These are phyloP conservation scores for Sakesphorus luctuosus DNA, from an alignment of 2,113 vertebrate genomes.

Conservation along the genomic window DNA sequence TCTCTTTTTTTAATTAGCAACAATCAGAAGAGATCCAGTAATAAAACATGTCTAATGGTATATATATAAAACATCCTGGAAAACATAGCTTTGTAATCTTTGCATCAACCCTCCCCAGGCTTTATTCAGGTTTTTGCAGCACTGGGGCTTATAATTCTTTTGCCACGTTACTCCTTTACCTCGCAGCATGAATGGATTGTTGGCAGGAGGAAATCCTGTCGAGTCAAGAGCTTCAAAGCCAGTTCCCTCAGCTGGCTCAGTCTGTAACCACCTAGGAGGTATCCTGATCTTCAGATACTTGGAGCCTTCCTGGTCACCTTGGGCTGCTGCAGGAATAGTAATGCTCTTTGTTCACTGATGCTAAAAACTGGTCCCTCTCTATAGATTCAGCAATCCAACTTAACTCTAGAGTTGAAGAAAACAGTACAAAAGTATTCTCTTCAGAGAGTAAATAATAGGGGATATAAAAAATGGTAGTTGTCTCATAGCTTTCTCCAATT, in stretches of 20 bases:
- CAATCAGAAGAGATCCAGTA: not conserved
- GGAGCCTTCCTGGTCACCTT: not conserved
- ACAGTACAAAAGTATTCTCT: not conserved
- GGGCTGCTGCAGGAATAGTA: not conserved
- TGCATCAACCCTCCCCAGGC: not conserved
- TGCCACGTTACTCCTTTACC: not conserved
- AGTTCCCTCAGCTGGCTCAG: not conserved
- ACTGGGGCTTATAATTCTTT: not conserved
- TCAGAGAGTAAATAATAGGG: not conserved
- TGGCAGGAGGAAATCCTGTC: not conserved
- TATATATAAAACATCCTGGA: not conserved
- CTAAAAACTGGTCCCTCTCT: not conserved
- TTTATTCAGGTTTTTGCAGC: not conserved
- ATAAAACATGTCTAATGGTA: not conserved
- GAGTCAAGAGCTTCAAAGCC: not conserved
- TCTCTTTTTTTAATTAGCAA: not conserved
- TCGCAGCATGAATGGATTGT: not conserved
- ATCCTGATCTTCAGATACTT: not conserved
- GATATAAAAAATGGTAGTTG: not conserved
- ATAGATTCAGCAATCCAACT: not conserved
- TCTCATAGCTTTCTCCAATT: not conserved
- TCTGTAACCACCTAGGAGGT: not conserved
- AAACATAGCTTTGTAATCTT: not conserved
- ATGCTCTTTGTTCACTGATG: not conserved
- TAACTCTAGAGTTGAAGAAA: not conserved